A percentile compares a stretch with the other conserved stretches of the same genome.
Conservation (phyloP, 1,140 invertebrate genomes). For the Bradynema listronoti region DNA sequence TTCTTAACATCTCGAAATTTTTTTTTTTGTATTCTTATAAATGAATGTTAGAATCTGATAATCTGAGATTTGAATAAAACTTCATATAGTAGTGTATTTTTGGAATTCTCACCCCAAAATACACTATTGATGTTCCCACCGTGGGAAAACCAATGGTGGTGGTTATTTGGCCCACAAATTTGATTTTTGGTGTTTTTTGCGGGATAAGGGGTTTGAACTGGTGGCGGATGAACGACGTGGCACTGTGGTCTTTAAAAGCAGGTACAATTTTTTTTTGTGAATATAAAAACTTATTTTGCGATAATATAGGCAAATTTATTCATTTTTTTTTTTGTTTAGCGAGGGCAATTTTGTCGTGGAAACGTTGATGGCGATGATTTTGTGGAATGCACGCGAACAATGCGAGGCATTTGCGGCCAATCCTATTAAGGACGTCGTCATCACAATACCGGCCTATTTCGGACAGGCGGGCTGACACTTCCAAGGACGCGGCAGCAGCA, state of each 20-base stretch:
- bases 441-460: constrained; percentile 90
- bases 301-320: too few relatives aligned
- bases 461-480: constrained; percentile 84
- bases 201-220: too few relatives aligned
- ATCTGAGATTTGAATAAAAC: too few relatives aligned
- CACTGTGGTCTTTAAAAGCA: constrained; percentile 77
- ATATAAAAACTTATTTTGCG: neutral
- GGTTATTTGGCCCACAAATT: too few relatives aligned
- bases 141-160: too few relatives aligned
- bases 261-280: constrained; percentile 34
- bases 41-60: too few relatives aligned
- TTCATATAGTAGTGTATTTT: too few relatives aligned
- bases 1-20: too few relatives aligned
- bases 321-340: constrained; percentile 25
- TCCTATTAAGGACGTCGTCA: constrained; percentile 83
- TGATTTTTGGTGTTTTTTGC: too few relatives aligned
- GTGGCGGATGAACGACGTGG: constrained; percentile 68
- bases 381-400: constrained; percentile 52
- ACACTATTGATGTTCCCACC: too few relatives aligned
- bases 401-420: constrained; percentile 50
- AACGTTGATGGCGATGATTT: constrained; percentile 53
- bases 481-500: constrained; percentile 76
- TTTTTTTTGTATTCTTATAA: too few relatives aligned
- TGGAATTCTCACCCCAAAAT: too few relatives aligned
- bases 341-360: constrained; percentile 43